Evolutionary conservation across 2,113 vertebrate genomes (phyloP).

Genomic region (Rutilus rutilus): DNA sequence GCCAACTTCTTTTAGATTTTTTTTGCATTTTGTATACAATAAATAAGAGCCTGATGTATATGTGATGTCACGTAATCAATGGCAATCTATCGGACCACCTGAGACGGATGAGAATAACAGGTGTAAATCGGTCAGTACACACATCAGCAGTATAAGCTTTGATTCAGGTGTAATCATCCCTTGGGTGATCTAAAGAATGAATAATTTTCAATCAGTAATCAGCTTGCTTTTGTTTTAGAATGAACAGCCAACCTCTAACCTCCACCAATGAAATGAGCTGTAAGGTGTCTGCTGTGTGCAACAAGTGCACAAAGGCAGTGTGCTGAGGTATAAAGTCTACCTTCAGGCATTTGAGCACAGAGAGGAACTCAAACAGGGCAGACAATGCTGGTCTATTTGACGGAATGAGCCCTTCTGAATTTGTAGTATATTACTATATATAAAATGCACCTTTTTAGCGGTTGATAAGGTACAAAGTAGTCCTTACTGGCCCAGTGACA

Average conservation of each 20-base stretch:
- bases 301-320: slow-evolving; percentile 20
- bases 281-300: neutral
- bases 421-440: too few species aligned
- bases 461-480: too few species aligned
- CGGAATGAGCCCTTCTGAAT: neutral
- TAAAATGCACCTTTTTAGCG: too few species aligned
- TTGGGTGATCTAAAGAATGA: neutral
- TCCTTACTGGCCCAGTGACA: too few species aligned
- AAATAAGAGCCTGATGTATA: neutral
- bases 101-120: neutral
- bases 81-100: neutral
- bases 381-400: neutral
- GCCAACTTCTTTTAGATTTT: neutral
- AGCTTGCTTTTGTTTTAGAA: neutral
- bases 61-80: neutral
- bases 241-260: slow-evolving; percentile 20
- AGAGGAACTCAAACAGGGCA: slow-evolving; percentile 10
- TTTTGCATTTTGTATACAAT: neutral
- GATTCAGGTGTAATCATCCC: neutral
- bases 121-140: neutral
- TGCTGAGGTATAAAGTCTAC: slow-evolving; percentile 11
- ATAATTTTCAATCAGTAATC: neutral
- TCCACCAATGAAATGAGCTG: slow-evolving; percentile 38
- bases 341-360: neutral
- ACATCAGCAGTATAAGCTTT: neutral